Conservation (phyloP, 1,140 invertebrate genomes). For the Daktulosphaira vitifoliae region DNA sequence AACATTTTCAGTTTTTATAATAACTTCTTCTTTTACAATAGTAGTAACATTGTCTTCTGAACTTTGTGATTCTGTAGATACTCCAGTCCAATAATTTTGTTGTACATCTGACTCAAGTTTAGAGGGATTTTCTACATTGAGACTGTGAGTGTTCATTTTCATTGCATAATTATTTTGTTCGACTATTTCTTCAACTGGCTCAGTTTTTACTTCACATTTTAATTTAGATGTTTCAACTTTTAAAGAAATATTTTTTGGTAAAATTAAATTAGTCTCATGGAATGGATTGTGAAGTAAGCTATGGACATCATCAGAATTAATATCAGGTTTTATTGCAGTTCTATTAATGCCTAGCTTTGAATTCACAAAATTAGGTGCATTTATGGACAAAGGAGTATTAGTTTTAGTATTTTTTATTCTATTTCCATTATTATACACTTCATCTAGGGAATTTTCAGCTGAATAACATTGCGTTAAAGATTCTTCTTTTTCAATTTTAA, state of each 20-base stretch:
- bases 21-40: neutral
- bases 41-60: too few relatives aligned
- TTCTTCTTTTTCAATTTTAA: conserved; percentile 19
- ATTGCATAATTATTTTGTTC: neutral
- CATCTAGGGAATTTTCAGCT: conserved; percentile 5
- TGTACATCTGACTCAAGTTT: too few relatives aligned
- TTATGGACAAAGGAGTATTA: conserved; percentile 2
- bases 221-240: neutral
- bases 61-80: too few relatives aligned
- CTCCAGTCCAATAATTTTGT: too few relatives aligned
- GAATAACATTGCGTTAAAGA: neutral
- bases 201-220: neutral
- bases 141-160: too few relatives aligned
- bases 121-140: too few relatives aligned
- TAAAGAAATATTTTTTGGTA: neutral
- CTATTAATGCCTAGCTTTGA: conserved; percentile 17
- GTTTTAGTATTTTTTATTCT: neutral
- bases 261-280: neutral
- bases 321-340: conserved; percentile 3
- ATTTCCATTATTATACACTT: neutral
- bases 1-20: neutral
- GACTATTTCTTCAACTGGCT: neutral
- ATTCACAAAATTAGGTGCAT: neutral
- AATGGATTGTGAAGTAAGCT: neutral
- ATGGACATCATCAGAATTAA: neutral